phyloP scores from a whole-genome alignment of 2,888 invertebrate species.

The Sinohyriopsis cumingii region DNA sequence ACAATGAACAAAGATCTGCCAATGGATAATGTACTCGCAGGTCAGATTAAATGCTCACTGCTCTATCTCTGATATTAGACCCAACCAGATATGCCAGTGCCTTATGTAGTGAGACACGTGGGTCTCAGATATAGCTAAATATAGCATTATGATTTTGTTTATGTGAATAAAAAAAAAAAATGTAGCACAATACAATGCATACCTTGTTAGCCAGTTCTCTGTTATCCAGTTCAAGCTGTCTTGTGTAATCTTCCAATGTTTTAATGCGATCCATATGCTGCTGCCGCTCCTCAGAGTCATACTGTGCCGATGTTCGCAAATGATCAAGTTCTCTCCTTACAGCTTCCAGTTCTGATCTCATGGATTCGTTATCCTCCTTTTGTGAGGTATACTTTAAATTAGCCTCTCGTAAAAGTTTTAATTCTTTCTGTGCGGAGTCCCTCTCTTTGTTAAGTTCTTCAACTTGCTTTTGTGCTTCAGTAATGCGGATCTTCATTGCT shows the following conservation, averaged over 20 bases:
- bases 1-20: too few relatives aligned
- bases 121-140: too few relatives aligned
- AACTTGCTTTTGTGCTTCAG: conserved; percentile 32
- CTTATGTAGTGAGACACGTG: too few relatives aligned
- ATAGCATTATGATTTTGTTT: too few relatives aligned
- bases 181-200: neutral
- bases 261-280: conserved; percentile 51
- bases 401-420: conserved; percentile 34
- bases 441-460: conserved; percentile 34
- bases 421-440: conserved; percentile 27
- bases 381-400: conserved; percentile 28
- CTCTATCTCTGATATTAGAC: too few relatives aligned
- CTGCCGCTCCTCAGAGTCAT: conserved; percentile 51
- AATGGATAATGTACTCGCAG: too few relatives aligned
- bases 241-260: conserved; percentile 48
- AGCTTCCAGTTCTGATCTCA: conserved; percentile 45
- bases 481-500: conserved; percentile 36
- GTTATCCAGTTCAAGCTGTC: conserved; percentile 59
- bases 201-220: conserved; percentile 61
- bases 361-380: conserved; percentile 38
- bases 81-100: too few relatives aligned
- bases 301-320: conserved; percentile 42
- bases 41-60: too few relatives aligned
- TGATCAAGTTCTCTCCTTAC: conserved; percentile 47
- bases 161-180: too few relatives aligned